phyloP scores from a whole-genome alignment of 1,140 invertebrate genomes.

The Gryon sp. region DNA sequence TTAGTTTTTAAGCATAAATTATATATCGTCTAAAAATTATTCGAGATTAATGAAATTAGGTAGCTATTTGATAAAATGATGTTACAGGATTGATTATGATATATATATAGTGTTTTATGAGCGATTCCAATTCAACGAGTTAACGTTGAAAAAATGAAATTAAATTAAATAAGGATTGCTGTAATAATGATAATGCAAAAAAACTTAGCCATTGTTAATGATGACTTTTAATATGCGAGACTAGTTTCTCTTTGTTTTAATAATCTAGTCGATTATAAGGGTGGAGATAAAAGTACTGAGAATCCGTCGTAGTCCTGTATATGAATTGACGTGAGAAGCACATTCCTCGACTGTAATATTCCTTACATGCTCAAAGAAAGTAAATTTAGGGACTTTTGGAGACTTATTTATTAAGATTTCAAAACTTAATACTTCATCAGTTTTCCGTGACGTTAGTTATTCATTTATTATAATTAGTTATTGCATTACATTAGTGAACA shows the following conservation, averaged over 20 bases:
- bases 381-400: slow-evolving; percentile 44
- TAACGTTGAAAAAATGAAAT: slow-evolving; percentile 23
- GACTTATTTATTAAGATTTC: slow-evolving; percentile 57
- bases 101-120: slow-evolving; percentile 41
- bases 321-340: slow-evolving; percentile 32
- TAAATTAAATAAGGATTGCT: slow-evolving; percentile 5
- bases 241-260: slow-evolving; percentile 47
- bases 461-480: too few species aligned
- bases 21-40: slow-evolving; percentile 40
- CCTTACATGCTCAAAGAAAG: slow-evolving; percentile 61
- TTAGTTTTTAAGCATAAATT: slow-evolving; percentile 30
- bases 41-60: slow-evolving; percentile 22
- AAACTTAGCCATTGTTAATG: slow-evolving; percentile 58
- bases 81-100: slow-evolving; percentile 28
- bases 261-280: slow-evolving; percentile 61
- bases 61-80: too few species aligned
- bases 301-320: slow-evolving; percentile 48
- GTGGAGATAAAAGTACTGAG: slow-evolving; percentile 44
- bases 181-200: slow-evolving; percentile 35
- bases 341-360: slow-evolving; percentile 60
- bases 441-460: slow-evolving; percentile 16
- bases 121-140: slow-evolving; percentile 7
- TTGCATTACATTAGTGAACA: too few species aligned
- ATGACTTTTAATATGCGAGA: slow-evolving; percentile 37
- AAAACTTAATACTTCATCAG: slow-evolving; percentile 20